Conservation (phyloP, 1,140 invertebrate species). For the Sycophila sp. region DNA sequence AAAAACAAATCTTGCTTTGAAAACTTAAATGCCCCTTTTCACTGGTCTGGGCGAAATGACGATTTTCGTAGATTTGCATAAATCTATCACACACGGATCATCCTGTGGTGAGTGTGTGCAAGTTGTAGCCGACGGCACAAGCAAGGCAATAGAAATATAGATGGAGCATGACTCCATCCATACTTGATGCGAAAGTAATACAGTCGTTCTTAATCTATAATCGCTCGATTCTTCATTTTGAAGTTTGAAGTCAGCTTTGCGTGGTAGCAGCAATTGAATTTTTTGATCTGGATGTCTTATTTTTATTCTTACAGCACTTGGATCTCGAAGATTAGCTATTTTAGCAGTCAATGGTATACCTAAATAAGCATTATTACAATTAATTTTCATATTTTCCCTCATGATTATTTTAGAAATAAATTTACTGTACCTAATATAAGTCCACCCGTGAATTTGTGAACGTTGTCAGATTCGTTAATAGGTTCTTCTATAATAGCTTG, state of each 20-base stretch:
- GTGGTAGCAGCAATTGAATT: conserved; percentile 82
- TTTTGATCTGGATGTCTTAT: conserved; percentile 93
- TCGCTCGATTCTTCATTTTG: conserved; percentile 65
- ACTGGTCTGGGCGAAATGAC: conserved; percentile 88
- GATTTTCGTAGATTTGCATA: conserved; percentile 91
- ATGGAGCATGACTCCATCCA: conserved; percentile 91
- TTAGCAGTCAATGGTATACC: conserved; percentile 88
- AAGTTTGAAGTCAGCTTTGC: conserved; percentile 74
- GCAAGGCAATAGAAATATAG: conserved; percentile 85
- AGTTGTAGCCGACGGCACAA: conserved; percentile 75
- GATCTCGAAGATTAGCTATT: conserved; percentile 81
- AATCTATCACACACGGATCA: conserved; percentile 77
- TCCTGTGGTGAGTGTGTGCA: conserved; percentile 66
- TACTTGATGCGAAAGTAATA: conserved; percentile 88
- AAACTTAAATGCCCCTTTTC: conserved; percentile 75
- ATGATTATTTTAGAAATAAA: not conserved
- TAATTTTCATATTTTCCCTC: not conserved
- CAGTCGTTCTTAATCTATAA: conserved; percentile 84
- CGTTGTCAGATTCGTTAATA: conserved; percentile 81
- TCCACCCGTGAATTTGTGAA: conserved; percentile 93
- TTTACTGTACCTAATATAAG: conserved; percentile 72
- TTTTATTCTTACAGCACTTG: conserved; percentile 79
- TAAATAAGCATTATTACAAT: not conserved
- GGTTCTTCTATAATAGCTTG: conserved; percentile 87
- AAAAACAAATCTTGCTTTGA: not conserved